Conservation (phyloP, 2,113 vertebrate genomes). For the Melospiza georgiana region DNA sequence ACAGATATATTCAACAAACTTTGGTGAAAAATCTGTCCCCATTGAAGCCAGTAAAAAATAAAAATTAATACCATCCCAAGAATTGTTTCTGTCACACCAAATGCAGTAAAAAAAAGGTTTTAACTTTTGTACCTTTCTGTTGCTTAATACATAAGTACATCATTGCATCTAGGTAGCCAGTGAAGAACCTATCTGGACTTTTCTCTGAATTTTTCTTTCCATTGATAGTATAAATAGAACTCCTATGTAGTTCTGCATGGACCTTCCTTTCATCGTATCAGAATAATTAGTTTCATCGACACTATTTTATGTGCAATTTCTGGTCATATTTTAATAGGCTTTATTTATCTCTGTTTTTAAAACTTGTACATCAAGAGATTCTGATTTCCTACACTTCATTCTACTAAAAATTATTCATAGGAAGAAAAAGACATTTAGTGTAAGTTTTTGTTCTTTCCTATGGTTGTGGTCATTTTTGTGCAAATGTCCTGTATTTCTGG, state of each 20-base stretch:
- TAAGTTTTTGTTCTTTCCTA: neutral
- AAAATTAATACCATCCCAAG: neutral
- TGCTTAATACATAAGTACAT: neutral
- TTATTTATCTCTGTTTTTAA: neutral
- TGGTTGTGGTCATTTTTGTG: accelerated
- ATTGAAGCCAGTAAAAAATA: neutral
- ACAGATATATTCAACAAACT: neutral
- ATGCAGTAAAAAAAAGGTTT: neutral
- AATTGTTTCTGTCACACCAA: neutral
- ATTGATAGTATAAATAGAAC: neutral
- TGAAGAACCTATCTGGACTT: neutral
- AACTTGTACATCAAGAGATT: neutral
- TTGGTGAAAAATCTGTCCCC: neutral
- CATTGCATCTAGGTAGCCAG: neutral
- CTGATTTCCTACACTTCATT: neutral
- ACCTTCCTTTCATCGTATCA: neutral
- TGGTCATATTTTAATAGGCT: neutral
- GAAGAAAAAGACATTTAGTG: neutral
- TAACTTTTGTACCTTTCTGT: neutral
- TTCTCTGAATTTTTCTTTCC: neutral
- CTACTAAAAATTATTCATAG: neutral
- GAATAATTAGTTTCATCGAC: neutral
- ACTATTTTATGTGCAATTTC: neutral
- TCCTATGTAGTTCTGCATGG: neutral
- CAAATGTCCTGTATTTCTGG: neutral